phyloP scores from a whole-genome alignment of 2,797 vertebrate genomes.

The Muscicapa comitata region DNA sequence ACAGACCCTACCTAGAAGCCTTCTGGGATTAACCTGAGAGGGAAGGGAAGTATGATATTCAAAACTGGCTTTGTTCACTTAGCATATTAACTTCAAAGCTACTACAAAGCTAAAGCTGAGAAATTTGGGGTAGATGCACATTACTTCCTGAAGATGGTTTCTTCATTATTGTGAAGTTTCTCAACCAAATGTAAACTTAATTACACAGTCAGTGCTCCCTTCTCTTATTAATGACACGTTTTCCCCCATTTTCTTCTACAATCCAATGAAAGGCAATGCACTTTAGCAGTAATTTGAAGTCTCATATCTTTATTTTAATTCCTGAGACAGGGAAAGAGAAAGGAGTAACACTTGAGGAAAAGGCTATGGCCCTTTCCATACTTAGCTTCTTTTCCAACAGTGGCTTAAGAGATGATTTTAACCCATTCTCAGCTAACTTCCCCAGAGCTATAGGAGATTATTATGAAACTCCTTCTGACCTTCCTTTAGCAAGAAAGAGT shows the following conservation, averaged over 20 bases:
- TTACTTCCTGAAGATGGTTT: not conserved
- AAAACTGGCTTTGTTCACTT: not conserved
- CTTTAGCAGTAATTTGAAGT: not conserved
- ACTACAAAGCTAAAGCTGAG: not conserved
- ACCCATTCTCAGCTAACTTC: not conserved
- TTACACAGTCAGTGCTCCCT: not conserved
- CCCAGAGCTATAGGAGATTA: not conserved
- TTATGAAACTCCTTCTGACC: not conserved
- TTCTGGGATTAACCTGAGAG: not conserved
- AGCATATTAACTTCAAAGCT: not conserved
- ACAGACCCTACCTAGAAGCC: not conserved
- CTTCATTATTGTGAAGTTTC: not conserved
- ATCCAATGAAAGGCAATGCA: not conserved
- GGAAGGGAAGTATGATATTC: not conserved
- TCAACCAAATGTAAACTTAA: not conserved
- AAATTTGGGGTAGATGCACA: not conserved
- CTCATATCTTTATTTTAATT: not conserved
- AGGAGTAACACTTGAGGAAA: not conserved
- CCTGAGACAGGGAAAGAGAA: not conserved
- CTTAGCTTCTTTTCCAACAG: not conserved
- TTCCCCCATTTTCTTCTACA: not conserved
- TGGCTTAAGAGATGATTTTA: not conserved
- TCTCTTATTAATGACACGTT: not conserved
- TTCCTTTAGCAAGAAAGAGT: not conserved
- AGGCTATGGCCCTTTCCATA: not conserved